Conservation (phyloP, 2,797 vertebrate species). For the Adelosebastes latens region DNA sequence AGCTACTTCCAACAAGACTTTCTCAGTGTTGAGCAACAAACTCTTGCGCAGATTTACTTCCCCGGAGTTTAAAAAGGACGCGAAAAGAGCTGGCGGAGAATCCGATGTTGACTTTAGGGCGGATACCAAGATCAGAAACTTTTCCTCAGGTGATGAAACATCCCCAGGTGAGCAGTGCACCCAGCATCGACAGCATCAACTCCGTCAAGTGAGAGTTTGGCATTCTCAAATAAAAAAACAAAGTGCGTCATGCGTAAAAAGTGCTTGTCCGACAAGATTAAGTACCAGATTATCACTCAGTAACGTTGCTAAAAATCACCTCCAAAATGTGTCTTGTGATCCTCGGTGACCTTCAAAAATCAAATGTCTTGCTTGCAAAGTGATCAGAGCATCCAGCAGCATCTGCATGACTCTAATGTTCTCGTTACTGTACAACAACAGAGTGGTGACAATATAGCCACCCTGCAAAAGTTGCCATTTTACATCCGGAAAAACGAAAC, state of each 20-base stretch:
- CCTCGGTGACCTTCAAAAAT: neutral
- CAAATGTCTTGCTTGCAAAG: neutral
- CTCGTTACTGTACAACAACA: neutral
- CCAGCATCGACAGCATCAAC: constrained; percentile 84
- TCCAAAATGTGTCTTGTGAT: neutral
- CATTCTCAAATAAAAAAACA: constrained; percentile 55
- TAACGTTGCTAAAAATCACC: neutral
- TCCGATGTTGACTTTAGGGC: neutral
- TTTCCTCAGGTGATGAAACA: constrained; percentile 68
- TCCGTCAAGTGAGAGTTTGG: constrained; percentile 85
- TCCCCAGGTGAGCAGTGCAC: constrained; percentile 74
- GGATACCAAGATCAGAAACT: constrained; percentile 77
- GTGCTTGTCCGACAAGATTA: no score
- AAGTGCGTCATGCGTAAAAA: constrained; percentile 30
- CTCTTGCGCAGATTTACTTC: constrained; percentile 80
- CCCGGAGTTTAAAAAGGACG: constrained; percentile 72
- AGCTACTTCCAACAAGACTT: constrained; percentile 30
- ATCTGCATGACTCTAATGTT: neutral
- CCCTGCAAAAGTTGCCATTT: neutral
- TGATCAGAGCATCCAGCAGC: neutral
- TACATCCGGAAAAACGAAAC: neutral
- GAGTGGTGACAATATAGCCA: neutral
- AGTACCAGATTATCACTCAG: no score
- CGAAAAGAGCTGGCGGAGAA: constrained; percentile 22
- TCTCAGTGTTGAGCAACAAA: constrained; percentile 71